Evolutionary conservation across 2,113 vertebrate species (phyloP), one percentile per base, ranked within the genome.

Genomic region (Sakesphorus luctuosus): DNA sequence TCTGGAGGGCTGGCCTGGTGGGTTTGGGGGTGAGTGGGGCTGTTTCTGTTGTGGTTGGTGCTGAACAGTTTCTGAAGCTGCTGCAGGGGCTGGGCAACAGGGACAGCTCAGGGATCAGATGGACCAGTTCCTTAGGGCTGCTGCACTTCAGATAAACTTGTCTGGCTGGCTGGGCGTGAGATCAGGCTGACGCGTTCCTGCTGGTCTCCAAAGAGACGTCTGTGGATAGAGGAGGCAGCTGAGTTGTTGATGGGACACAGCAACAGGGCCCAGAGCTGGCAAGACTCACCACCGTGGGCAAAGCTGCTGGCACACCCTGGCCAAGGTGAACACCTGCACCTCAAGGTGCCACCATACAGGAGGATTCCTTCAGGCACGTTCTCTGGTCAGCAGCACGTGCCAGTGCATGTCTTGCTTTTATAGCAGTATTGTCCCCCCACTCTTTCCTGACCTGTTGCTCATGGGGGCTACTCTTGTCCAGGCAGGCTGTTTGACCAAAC

Each of bases 181-280:
- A 90, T 71, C 35, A 90, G 56, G 31, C 11, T 7, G 0, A 43
- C 14, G 5, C 40, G 9, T 56, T 90, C 87, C 35, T 90, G 49
- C 47, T 11, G 49, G 21, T 90, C 43, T 43, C 56, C 63, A 77
- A 31, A 55, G 56, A 24, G 14, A 28, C 1, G 49, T 21, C 87
- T 90, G 79, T 77, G 87, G 63, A 84, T 72, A 84, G 63, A 84
- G 63, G 40, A 76, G 40, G 35, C 63, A 35, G 63, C 63, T 76
- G 1, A 77, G 63, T 38, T 75, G 46, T n/a, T 12, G 16, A 10
- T 63, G 63, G 18, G 40, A 33, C 55, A 31, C 29, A 13, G n/a
- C 35, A 49, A 47, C 40, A 35, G 63, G 25, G 47, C 62, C 55
- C 55, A 55, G 55, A 69, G 20, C 63, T 84, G 55, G 26, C 63